Evolutionary conservation across 2,113 vertebrate genomes (phyloP).

Genomic region (Cavia aperea): DNA sequence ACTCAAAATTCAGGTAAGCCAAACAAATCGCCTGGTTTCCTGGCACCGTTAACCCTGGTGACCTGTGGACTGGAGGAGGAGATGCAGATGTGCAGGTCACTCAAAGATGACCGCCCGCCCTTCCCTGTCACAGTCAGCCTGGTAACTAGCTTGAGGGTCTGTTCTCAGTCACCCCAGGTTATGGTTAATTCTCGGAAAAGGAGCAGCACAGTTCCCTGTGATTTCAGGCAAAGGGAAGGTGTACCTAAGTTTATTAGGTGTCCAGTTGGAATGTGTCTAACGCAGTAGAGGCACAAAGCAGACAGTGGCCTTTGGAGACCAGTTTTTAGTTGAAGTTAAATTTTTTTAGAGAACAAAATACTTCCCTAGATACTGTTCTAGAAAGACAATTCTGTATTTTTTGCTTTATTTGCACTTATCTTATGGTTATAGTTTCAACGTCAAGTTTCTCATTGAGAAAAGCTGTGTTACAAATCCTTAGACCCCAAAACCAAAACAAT

Average conservation of each 20-base stretch:
- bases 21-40: neutral
- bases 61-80: neutral
- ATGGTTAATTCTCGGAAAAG: neutral
- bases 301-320: neutral
- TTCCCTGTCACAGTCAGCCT: neutral
- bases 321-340: slow-evolving; percentile 6
- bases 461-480: neutral
- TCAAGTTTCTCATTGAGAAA: slow-evolving; percentile 35
- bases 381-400: neutral
- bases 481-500: neutral
- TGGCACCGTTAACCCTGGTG: neutral
- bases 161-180: neutral
- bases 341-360: slow-evolving; percentile 18
- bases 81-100: neutral
- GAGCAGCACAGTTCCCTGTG: neutral
- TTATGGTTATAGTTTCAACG: slow-evolving; percentile 34
- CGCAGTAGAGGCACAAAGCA: slow-evolving; percentile 31
- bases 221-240: slow-evolving; percentile 9
- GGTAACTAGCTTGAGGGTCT: neutral
- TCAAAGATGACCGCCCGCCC: neutral
- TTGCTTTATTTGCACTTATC: slow-evolving; percentile 26
- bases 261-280: neutral
- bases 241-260: neutral
- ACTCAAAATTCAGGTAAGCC: neutral
- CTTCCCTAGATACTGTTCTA: neutral